Evolutionary conservation across 1,140 invertebrate genomes (phyloP), one percentile per base, ranked within the genome.

Genomic region (Trypoxylus dichotomus): DNA sequence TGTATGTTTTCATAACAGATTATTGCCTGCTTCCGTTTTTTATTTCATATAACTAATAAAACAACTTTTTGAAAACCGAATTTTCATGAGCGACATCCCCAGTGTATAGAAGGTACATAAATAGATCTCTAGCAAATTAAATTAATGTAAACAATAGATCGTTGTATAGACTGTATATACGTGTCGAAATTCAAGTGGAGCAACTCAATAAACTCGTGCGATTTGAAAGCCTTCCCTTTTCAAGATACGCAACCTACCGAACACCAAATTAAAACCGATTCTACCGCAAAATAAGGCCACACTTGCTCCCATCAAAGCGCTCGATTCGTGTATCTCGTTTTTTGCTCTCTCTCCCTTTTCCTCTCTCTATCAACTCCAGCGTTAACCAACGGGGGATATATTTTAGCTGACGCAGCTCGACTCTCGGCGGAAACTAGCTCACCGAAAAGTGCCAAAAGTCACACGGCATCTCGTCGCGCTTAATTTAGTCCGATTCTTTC

Each of bases 401-500:
- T 54, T 54, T 54, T 54, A 54, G 47, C 47, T 54, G 47, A 54
- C 19, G 15, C 42, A 11, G 42, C 42, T 43, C 42, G 42, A 43
- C 42, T 11, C 42, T 43, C 42, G 42, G 42, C 47, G 47, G 19
- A 54, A 54, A 19, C 47, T 54, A 54, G 32, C 32, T 37, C 32
- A 8, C 32, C 47, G 21, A 21, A 58, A 21, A 58, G 47, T 21
- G 47, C 47, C 5, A 19, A 58, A 21, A 58, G 47, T 58, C 47
- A 13, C 47, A 8, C 47, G 47, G n/a, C 15, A 15, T 54, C 19
- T 5, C 47, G 47, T 54, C 60, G 10, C 60, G 60, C 24, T 68
- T 68, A 68, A 68, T 68, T 68, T 68, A 68, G 60, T 68, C 21
- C 60, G 60, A 68, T 68, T 68, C 60, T 68, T 68, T 68, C 60